Conservation (phyloP, 2,888 invertebrate genomes). For the Druceiella hillmani region DNA sequence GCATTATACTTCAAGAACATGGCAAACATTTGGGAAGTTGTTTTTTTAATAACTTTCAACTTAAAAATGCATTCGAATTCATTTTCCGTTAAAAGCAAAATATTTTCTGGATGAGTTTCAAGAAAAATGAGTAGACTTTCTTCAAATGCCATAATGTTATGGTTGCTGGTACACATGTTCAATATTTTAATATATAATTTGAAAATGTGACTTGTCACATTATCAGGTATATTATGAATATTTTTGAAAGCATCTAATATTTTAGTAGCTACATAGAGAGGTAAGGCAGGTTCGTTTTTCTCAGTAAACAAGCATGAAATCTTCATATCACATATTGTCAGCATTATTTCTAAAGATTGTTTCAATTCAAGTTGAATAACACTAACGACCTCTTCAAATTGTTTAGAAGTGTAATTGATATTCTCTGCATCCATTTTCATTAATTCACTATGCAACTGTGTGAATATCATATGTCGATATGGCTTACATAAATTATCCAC, state of each 20-base stretch:
- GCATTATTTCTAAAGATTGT: no score
- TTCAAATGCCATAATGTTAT: slow-evolving; percentile 52
- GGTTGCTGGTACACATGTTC: slow-evolving; percentile 34
- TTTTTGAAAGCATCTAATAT: slow-evolving; percentile 21
- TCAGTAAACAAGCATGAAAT: slow-evolving; percentile 36
- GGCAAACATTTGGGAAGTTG: slow-evolving; percentile 52
- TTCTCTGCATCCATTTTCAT: slow-evolving; percentile 41
- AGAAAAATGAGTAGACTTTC: slow-evolving; percentile 52
- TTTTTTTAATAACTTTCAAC: slow-evolving; percentile 48
- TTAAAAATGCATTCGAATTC: slow-evolving; percentile 51
- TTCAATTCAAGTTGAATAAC: no score
- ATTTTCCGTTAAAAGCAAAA: slow-evolving; percentile 43
- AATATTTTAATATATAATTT: slow-evolving; percentile 44
- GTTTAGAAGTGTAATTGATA: no score
- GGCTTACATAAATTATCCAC: slow-evolving; percentile 41
- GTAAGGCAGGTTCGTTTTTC: slow-evolving; percentile 48
- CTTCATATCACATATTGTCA: no score
- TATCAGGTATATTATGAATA: slow-evolving; percentile 27
- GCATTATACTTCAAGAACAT: slow-evolving; percentile 52
- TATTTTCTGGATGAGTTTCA: slow-evolving; percentile 54
- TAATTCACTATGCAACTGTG: slow-evolving; percentile 40
- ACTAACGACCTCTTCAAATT: no score
- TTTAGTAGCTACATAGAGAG: no score
- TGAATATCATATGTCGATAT: slow-evolving; percentile 51
- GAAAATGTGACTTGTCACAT: slow-evolving; percentile 36